phyloP scores from a whole-genome alignment of 2,797 vertebrate genomes.

The Melanotaenia pygmaea region DNA sequence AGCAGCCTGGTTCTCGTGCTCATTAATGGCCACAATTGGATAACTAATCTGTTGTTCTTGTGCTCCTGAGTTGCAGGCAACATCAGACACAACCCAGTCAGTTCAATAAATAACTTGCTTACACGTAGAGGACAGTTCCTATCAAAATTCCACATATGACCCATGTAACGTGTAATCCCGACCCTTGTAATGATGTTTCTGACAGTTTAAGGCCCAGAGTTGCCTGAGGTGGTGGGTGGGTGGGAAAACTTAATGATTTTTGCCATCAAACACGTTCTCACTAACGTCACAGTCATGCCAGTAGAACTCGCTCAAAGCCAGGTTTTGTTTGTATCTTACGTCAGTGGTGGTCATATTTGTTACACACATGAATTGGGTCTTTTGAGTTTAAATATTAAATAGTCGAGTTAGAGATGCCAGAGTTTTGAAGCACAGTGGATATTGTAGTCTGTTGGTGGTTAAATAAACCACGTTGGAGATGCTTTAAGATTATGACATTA shows the following conservation, averaged over 20 bases:
- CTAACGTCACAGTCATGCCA: conserved; percentile 41
- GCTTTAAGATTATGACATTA: too few relatives aligned
- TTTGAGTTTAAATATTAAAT: conserved; percentile 17
- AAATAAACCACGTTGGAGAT: background rate
- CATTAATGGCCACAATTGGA: background rate
- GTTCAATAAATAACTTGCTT: conserved; percentile 6
- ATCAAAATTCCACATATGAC: conserved; percentile 1
- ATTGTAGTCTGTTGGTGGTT: background rate
- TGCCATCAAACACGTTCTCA: conserved; percentile 18
- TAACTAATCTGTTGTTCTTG: conserved; percentile 13
- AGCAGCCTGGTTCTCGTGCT: background rate
- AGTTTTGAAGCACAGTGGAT: too few relatives aligned
- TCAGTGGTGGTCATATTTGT: conserved; percentile 19
- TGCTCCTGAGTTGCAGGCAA: conserved; percentile 11
- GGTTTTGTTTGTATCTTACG: conserved; percentile 31
- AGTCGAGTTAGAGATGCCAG: background rate
- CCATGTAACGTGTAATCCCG: background rate
- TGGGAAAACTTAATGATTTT: conserved; percentile 48
- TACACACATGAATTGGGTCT: background rate
- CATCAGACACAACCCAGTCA: background rate
- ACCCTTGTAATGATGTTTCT: conserved; percentile 9
- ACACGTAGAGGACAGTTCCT: background rate
- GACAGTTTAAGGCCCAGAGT: conserved; percentile 7
- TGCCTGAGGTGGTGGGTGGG: conserved; percentile 34
- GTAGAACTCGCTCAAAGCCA: conserved; percentile 2